Base-by-base conservation (phyloP, 2,888 invertebrate species). In the Diadegma fenestrale region DNA sequence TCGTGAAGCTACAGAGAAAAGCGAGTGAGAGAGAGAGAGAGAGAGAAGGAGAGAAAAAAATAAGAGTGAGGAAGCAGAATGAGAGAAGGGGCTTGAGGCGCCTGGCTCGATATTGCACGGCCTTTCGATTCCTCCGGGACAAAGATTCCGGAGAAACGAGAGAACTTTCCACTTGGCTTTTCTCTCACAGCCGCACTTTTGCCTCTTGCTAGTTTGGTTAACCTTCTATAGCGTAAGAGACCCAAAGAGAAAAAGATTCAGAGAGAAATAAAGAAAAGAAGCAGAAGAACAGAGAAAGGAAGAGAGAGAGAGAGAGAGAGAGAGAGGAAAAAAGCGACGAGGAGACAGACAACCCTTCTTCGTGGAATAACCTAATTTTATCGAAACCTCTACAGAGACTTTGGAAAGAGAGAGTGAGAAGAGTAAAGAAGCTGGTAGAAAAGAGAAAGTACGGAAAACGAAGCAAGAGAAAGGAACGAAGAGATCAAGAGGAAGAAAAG, bases 281-380 rank as follows among this genome's bases (percentile, higher is more conserved):
- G 68, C 69, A 43, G 37, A 30, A 66, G 22, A n/a, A 43, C 30
- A n/a, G 48, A 7, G 4, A 26, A 12, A 51, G 63, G n/a, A 10
- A 51, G 26, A 17, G 45, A 48, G 63, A 41, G 37, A 51, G 22
- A 10, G n/a, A 41, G 19, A 51, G 48, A 33, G 48, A 72, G 63
- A 19, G 6, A 61, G 26, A 61, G 33, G 6, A 26, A 64, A n/a
- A 58, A 43, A 26, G 58, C n/a, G 61, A 7, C 17, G 19, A 45
- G 37, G 37, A 63, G 37, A 64, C 43, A 54, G 17, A 54, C 30
- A 72, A 54, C 51, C 64, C 69, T 72, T 45, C 87, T 87, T 85
- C 82, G 73, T 72, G 45, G 78, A 86, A 81, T 86, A 87, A 87
- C 84, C 87, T 82, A 86, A 86, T 87, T 87, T 87, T 82, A 86